These are phyloP conservation scores for Canis aureus DNA, from an alignment of 2,113 vertebrate species.

Conservation along the genomic window DNA sequence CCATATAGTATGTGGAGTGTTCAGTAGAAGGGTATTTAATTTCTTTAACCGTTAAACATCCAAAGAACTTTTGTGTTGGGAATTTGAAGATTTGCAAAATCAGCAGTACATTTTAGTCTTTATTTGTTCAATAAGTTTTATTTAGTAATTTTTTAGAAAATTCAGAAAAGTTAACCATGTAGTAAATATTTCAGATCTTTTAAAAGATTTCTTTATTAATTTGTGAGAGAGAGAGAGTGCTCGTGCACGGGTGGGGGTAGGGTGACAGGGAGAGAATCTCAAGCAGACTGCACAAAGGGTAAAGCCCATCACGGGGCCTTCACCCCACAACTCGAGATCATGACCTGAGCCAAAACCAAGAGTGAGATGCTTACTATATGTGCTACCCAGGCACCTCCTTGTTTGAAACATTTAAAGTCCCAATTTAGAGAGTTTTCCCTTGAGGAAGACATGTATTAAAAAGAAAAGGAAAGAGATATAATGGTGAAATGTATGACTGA, in stretches of 20 bases:
- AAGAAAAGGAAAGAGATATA: not conserved
- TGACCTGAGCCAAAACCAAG: not conserved
- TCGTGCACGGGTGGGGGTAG: not conserved
- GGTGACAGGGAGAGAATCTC: not conserved
- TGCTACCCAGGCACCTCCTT: not conserved
- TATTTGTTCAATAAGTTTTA: not conserved
- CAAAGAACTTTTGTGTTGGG: not conserved
- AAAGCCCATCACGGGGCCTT: not conserved
- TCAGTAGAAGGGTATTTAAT: not conserved
- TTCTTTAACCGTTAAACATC: not conserved
- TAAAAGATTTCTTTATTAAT: not conserved
- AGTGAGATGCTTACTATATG: not conserved
- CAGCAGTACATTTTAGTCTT: not conserved
- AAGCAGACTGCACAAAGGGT: not conserved
- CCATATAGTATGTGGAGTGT: not conserved
- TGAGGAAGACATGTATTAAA: constrained; percentile 8
- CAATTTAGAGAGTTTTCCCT: not conserved
- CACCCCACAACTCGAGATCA: not conserved
- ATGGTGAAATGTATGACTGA: constrained; percentile 8
- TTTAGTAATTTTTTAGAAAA: not conserved
- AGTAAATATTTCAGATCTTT: not conserved
- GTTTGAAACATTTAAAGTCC: not conserved
- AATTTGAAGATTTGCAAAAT: constrained; percentile 32
- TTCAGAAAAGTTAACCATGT: constrained; percentile 8
- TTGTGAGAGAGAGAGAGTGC: not conserved